phyloP scores from a whole-genome alignment of 1,140 invertebrate genomes.

The Laodelphax striatellus region DNA sequence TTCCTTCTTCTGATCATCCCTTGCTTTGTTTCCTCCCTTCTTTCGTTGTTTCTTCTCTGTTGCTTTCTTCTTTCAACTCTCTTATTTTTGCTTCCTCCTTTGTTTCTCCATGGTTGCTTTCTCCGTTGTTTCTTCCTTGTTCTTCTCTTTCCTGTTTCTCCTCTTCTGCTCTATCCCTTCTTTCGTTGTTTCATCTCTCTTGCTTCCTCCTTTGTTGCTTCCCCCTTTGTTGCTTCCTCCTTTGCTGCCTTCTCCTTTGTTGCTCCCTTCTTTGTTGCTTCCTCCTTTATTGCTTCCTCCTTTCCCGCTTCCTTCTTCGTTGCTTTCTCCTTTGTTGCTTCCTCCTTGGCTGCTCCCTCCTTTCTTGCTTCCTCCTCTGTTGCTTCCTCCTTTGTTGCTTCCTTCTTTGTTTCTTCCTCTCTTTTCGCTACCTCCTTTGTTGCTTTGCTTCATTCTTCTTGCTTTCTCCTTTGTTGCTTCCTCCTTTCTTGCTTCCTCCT shows the following conservation, averaged over 20 bases:
- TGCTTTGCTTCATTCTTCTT: background rate
- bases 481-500: too few relatives aligned
- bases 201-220: background rate
- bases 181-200: background rate
- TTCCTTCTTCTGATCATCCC: background rate
- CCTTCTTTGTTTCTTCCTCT: background rate
- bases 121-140: background rate
- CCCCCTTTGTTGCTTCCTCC: too few relatives aligned
- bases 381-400: background rate
- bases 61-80: constrained; percentile 23
- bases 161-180: background rate
- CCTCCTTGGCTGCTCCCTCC: constrained; percentile 12
- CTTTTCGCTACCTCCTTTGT: background rate
- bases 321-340: background rate
- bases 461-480: background rate
- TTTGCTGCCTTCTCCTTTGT: too few relatives aligned
- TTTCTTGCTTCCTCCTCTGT: constrained; percentile 14
- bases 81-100: background rate
- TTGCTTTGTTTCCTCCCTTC: too few relatives aligned
- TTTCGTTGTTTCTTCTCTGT: background rate
- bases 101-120: too few relatives aligned
- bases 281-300: too few relatives aligned
- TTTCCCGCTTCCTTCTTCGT: too few relatives aligned
- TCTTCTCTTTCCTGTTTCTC: background rate
- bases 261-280: too few relatives aligned